Evolutionary conservation across 2,113 vertebrate genomes (phyloP).

Genomic region (Mustela lutreola): DNA sequence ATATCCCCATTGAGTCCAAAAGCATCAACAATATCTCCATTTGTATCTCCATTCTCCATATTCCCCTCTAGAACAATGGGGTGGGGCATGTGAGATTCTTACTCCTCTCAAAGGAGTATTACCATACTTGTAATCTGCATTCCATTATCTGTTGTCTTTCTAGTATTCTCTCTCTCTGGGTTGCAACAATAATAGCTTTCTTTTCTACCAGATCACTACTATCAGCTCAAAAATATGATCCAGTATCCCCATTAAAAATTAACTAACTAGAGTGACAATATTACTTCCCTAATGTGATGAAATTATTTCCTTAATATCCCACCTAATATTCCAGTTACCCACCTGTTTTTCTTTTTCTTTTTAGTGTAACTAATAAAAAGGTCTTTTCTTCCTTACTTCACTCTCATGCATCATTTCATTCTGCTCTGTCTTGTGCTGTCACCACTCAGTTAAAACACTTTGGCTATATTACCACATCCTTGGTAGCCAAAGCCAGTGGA

Average conservation of each 20-base stretch:
- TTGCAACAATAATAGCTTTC: background rate
- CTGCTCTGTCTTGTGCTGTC: background rate
- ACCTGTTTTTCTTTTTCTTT: background rate
- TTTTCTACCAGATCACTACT: background rate
- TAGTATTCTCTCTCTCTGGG: background rate
- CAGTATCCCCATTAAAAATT: background rate
- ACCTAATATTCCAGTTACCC: background rate
- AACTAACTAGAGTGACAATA: slow-evolving; percentile 37
- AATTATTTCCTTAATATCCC: background rate
- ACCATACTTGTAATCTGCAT: background rate
- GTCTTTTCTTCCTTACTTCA: background rate
- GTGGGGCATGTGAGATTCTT: background rate
- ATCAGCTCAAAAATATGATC: background rate
- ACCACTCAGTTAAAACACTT: background rate
- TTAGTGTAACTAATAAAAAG: background rate
- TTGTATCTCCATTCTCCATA: background rate
- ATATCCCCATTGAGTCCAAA: background rate
- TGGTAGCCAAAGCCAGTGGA: background rate
- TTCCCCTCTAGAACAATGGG: background rate
- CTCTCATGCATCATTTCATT: background rate
- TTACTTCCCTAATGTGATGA: background rate
- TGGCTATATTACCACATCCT: background rate
- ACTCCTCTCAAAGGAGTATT: background rate
- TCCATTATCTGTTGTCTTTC: background rate
- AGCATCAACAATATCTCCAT: background rate